A percentile compares a stretch with the other conserved stretches of the same genome.
These are phyloP conservation scores for Lasioglossum oenotherae DNA, from an alignment of 2,888 invertebrate species.

Conservation along the genomic window DNA sequence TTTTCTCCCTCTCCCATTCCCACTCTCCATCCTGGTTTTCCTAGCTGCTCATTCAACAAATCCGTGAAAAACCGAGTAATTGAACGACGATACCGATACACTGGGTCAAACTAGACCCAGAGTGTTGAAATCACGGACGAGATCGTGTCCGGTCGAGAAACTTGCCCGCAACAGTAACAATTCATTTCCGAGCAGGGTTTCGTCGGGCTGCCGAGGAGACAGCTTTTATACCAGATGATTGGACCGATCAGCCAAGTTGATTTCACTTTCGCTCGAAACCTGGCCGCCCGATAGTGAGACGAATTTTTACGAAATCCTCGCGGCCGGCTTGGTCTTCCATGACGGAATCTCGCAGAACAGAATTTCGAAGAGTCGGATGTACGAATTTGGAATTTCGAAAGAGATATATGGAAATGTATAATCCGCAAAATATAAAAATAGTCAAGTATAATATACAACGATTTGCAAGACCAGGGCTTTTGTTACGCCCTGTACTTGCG, in stretches of 20 bases:
- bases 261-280: constrained; percentile 51
- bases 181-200: background rate
- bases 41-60: too few species aligned
- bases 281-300: constrained; percentile 17
- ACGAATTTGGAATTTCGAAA: background rate
- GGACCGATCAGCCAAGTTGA: constrained; percentile 36
- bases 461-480: background rate
- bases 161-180: background rate
- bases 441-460: too few species aligned
- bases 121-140: constrained; percentile 23
- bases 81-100: background rate
- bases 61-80: constrained; percentile 34
- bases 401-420: background rate
- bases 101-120: background rate
- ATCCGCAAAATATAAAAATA: too few species aligned
- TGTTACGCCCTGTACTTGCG: background rate
- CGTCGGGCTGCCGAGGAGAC: background rate
- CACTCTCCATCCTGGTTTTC: too few species aligned
- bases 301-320: constrained; percentile 31
- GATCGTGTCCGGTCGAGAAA: background rate
- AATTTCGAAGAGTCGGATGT: background rate
- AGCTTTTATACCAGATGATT: constrained; percentile 43
- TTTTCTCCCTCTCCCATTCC: too few species aligned
- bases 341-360: background rate
- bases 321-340: background rate